These are phyloP conservation scores for Congeria kusceri DNA, from an alignment of 2,888 invertebrate genomes.

Conservation along the genomic window DNA sequence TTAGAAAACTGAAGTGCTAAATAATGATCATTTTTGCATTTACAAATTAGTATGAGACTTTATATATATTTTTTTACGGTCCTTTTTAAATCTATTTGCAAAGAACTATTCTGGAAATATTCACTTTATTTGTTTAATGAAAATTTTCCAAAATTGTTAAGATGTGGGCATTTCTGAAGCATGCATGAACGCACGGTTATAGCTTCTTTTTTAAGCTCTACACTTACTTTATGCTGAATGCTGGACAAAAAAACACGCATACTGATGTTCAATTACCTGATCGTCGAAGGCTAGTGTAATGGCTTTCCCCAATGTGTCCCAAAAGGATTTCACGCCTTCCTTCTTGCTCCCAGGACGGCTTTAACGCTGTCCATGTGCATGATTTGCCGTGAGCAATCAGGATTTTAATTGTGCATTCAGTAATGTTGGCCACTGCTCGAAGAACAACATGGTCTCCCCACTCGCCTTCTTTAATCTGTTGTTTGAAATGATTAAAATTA, in stretches of 20 bases:
- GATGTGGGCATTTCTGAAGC: too few relatives aligned
- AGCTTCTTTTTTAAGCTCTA: neutral
- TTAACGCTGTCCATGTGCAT: slow-evolving; percentile 45
- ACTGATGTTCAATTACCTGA: neutral
- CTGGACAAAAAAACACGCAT: neutral
- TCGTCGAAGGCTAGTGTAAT: neutral
- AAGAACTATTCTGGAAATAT: neutral
- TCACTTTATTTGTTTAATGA: neutral
- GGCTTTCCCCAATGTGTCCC: neutral
- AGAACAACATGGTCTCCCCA: slow-evolving; percentile 69
- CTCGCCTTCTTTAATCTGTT: slow-evolving; percentile 53
- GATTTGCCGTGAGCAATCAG: slow-evolving; percentile 17
- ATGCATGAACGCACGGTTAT: too few relatives aligned
- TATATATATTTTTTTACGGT: too few relatives aligned
- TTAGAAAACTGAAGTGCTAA: too few relatives aligned
- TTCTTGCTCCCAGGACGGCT: neutral
- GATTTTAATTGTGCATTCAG: slow-evolving; percentile 37
- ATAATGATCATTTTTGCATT: too few relatives aligned
- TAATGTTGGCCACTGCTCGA: slow-evolving; percentile 51
- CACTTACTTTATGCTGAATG: neutral
- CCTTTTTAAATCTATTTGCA: too few relatives aligned
- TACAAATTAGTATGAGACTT: too few relatives aligned
- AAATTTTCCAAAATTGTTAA: too few relatives aligned
- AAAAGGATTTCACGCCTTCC: neutral
- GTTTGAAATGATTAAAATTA: neutral